Conservation (phyloP, 2,797 vertebrate species). For the Crenichthys baileyi region DNA sequence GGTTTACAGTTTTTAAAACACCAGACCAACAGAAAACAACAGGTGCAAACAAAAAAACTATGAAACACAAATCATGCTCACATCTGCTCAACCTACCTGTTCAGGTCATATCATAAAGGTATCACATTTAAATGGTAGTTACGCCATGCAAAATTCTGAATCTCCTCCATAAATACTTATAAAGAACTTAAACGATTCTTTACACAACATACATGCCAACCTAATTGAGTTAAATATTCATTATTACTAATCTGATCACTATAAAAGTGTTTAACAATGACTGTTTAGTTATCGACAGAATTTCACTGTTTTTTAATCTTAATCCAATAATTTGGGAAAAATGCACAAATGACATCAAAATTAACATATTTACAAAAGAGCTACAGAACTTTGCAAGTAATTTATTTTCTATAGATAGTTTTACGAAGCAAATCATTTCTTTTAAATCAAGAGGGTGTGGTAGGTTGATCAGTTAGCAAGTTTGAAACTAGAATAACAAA, state of each 20-base stretch:
- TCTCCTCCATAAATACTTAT: not conserved
- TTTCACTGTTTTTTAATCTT: not conserved
- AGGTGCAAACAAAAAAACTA: slow-evolving; percentile 12
- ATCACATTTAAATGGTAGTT: not conserved
- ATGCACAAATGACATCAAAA: not conserved
- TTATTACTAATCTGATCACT: not conserved
- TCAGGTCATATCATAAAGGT: not conserved
- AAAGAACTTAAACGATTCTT: not conserved
- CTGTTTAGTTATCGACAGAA: not conserved
- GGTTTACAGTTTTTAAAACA: slow-evolving; percentile 9
- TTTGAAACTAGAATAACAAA: slow-evolving; percentile 8
- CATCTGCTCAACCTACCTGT: not conserved
- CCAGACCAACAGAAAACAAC: slow-evolving; percentile 19
- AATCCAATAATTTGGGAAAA: not conserved
- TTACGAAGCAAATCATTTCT: not conserved
- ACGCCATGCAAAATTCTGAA: not conserved
- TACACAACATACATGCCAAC: not conserved
- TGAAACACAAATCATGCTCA: slow-evolving; percentile 21
- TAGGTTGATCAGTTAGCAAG: not conserved
- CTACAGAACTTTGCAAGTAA: not conserved
- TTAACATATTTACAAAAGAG: not conserved
- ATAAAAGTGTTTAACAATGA: not conserved
- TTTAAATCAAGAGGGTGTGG: not conserved
- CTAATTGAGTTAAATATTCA: not conserved
- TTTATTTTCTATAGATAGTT: not conserved